Evolutionary conservation across 2,797 vertebrate genomes (phyloP).

Genomic region (Labroides dimidiatus): DNA sequence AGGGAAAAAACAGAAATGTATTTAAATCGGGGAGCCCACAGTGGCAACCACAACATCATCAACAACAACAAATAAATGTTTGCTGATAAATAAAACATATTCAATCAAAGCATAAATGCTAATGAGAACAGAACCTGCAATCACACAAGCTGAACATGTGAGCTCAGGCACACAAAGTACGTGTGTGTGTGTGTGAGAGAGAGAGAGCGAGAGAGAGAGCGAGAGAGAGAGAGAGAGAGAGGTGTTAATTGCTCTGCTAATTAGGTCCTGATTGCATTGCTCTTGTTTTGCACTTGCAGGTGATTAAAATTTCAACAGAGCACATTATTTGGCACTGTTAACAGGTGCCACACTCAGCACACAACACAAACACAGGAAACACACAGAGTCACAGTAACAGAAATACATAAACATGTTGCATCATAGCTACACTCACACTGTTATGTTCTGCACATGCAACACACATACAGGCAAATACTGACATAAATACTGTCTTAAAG

Average conservation of each 20-base stretch:
- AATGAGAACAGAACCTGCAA: constrained; percentile 78
- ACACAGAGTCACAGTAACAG: constrained; percentile 26
- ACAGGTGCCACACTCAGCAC: constrained; percentile 88
- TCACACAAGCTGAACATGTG: constrained; percentile 72
- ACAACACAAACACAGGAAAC: constrained; percentile 60
- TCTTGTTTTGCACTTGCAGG: constrained; percentile 99
- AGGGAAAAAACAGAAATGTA: neutral
- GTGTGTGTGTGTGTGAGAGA: neutral
- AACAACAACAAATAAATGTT: constrained; percentile 78
- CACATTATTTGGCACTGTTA: constrained; percentile 99
- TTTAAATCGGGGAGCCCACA: constrained; percentile 26
- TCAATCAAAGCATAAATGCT: constrained; percentile 82
- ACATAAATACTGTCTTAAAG: constrained; percentile 13
- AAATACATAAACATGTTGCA: constrained; percentile 22
- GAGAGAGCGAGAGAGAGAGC: neutral
- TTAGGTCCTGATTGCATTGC: constrained; percentile 99
- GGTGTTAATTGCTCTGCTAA: constrained; percentile 99
- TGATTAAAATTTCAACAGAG: constrained; percentile 99
- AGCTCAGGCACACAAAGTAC: constrained; percentile 72
- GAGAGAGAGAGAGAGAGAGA: constrained; percentile 88
- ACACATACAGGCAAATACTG: neutral
- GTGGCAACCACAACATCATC: constrained; percentile 34
- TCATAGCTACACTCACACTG: neutral
- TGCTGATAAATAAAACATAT: constrained; percentile 81
- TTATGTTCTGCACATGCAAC: neutral